phyloP scores from a whole-genome alignment of 2,888 invertebrate genomes.

The Drosophila seclusa region DNA sequence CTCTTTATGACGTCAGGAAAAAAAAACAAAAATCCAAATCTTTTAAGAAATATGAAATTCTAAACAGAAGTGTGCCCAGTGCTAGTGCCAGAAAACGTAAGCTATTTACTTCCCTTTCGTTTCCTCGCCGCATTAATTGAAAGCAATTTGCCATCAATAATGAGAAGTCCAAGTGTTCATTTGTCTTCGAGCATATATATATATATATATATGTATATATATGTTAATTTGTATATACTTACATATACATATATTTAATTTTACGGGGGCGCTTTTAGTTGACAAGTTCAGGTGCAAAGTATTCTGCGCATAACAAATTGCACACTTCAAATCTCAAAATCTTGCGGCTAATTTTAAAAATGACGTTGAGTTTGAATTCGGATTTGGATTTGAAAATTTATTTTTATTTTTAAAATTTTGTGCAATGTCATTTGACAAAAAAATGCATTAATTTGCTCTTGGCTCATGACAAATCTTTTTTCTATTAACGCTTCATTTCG shows the following conservation, averaged over 20 bases:
- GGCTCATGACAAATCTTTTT: constrained; percentile 19
- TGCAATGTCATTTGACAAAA: constrained; percentile 41
- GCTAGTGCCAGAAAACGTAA: constrained; percentile 52
- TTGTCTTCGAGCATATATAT: constrained; percentile 10
- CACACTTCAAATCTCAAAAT: constrained; percentile 18
- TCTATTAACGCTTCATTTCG: constrained; percentile 46
- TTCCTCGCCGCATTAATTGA: constrained; percentile 4
- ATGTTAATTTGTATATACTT: background rate
- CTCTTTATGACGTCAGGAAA: constrained; percentile 64
- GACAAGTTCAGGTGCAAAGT: constrained; percentile 46
- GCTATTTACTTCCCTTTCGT: constrained; percentile 55
- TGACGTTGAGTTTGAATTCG: constrained; percentile 32
- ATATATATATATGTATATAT: background rate
- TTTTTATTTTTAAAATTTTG: constrained; percentile 6
- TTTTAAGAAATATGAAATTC: constrained; percentile 33
- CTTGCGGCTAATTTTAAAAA: constrained; percentile 38
- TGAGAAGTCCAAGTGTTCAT: constrained; percentile 24
- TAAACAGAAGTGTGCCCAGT: constrained; percentile 68
- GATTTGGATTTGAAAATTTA: background rate
- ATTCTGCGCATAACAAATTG: constrained; percentile 21
- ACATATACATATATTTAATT: background rate
- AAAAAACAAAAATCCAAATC: constrained; percentile 15
- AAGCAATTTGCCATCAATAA: constrained; percentile 58
- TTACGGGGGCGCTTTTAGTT: constrained; percentile 24
- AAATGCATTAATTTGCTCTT: constrained; percentile 32